Base-by-base conservation (phyloP, 1,140 invertebrate genomes). In the Dicyema japonicum region DNA sequence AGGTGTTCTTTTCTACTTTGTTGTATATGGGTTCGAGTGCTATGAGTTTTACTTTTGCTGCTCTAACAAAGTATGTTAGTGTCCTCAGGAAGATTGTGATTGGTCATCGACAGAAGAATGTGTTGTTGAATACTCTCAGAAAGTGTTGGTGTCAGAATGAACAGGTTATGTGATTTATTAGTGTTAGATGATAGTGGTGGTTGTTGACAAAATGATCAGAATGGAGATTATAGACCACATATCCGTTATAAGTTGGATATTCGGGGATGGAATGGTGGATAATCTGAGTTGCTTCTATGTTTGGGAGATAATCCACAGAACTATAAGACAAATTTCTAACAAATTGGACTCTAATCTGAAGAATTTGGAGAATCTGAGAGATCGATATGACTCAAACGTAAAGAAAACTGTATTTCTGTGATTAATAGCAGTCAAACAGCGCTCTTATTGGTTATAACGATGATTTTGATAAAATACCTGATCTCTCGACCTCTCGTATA, bases 211-310 rank as follows among this genome's bases (percentile, higher is more conserved):
- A 55, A 64, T 94, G 55, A 56, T 94, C 3, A 88, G 90, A 54
- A 85, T 76, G 18, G 72, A 85, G 45, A 72, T 94, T 24, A 67
- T 94, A 9, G 76, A 90, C 41, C 85, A 76, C 42, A 72, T 74
- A 31, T 68, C 78, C 6, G 78, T 97, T 7, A 78, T 78, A 15
- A 90, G 80, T 38, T 97, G 82, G 82, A 67, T 97, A 29, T 94
- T 97, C 54, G n/a, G n/a, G n/a, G n/a, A n/a, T 27, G 26, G 9
- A 7, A 17, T 7, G 12, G 7, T 25, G 12, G 9, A 8, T n/a
- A 7, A 27, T 15, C 14, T 32, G 29, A 43, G 15, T 33, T 67
- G 64, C 38, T 62, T 69, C 37, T 85, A 76, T 43, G 61, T 88
- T n/a, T 90, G 80, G 80, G 80, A 92, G 56, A 74, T 90, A 29